Percentiles rank a stretch among this genome's conserved stretches.
These are phyloP conservation scores for Philonicus albiceps DNA, from an alignment of 2,888 invertebrate genomes.

Conservation along the genomic window DNA sequence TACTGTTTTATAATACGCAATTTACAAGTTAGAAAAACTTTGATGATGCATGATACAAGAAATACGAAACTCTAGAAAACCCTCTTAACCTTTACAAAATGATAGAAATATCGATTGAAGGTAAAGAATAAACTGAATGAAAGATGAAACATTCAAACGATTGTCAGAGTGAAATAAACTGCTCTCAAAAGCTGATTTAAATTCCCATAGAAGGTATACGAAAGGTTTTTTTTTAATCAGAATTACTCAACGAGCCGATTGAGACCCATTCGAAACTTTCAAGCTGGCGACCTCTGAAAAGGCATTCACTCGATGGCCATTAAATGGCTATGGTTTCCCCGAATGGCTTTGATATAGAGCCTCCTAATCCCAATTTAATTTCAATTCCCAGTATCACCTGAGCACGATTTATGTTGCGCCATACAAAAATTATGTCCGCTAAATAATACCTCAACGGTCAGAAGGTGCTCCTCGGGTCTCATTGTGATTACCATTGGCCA, in stretches of 20 bases:
- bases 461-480: not conserved
- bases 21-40: not conserved
- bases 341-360: not conserved
- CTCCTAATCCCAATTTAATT: not conserved
- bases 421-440: not conserved
- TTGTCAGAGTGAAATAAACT: not conserved
- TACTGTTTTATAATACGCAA: not conserved
- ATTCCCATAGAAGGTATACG: not conserved
- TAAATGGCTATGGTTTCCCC: not conserved
- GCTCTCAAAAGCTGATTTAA: not conserved
- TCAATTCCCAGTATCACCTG: conserved; percentile 3
- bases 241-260: not conserved
- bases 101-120: not conserved
- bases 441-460: not conserved
- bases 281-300: not conserved
- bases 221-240: not conserved
- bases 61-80: not conserved
- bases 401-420: not conserved
- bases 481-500: not conserved
- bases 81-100: not conserved
- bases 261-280: not conserved
- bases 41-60: not conserved
- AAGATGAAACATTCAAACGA: not conserved
- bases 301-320: not conserved
- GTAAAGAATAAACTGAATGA: not conserved